Evolutionary conservation across 1,140 invertebrate genomes (phyloP), one percentile per base, ranked within the genome.

Genomic region (Drosophila quadrilineata): DNA sequence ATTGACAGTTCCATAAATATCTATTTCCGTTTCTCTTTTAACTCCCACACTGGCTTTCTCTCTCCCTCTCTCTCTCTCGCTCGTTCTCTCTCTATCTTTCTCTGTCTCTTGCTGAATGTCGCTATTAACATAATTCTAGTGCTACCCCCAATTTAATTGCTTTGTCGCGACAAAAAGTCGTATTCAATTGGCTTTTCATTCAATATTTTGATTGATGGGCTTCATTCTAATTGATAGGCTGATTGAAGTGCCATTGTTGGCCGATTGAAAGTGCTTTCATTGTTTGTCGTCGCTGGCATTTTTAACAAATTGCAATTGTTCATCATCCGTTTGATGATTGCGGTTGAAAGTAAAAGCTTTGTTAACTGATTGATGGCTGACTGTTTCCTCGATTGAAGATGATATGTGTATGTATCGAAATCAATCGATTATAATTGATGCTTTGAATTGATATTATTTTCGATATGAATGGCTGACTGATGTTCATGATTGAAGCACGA

Each of bases 111-210:
- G 1, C 12, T 12, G 10, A 28, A 22, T 9, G n/a, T 17, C 21
- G 9, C 58, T 48, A 59, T 45, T 54, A 54, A 53, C 40, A 62
- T 54, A 62, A 54, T 62, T 45, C 45, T 49, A 62, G 54, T 62
- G 38, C 26, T 48, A 45, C 29, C 36, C 16, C 43, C 8, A 54
- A 38, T 43, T 40, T 66, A 60, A 66, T 66, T 66, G 63, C 63
- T 43, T 66, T 59, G 36, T 36, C 29, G 6, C 12, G n/a, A 36
- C 22, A n/a, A 45, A 10, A 22, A 33, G 24, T 28, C 52, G 24
- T 41, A 14, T 21, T 33, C 9, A 9, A 2, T 5, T 28, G n/a
- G 26, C 8, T 41, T 29, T 29, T 12, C 19, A 26, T 22, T 43
- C 24, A 24, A 45, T 41, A 21, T 36, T 36, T 38, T 50, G 62